Percentiles rank a stretch among this genome's conserved stretches.
Evolutionary conservation across 2,888 invertebrate species (phyloP).

Genomic region (Gisinianus flammeolus): DNA sequence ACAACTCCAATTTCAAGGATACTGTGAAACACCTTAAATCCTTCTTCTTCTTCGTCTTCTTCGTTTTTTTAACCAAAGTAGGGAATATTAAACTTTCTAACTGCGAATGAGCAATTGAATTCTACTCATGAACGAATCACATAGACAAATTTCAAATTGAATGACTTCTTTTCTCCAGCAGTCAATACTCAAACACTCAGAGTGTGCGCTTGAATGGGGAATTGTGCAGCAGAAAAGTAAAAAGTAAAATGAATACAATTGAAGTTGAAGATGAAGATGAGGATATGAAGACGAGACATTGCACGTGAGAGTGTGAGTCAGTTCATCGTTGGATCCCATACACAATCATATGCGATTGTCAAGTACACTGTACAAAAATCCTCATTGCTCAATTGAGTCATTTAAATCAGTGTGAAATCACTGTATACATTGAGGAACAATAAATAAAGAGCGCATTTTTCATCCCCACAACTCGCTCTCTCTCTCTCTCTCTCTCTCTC

Average conservation of each 20-base stretch:
- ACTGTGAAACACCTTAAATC: not conserved
- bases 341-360: no score
- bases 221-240: not conserved
- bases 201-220: not conserved
- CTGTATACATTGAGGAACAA: no score
- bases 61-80: not conserved
- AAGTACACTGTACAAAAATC: no score
- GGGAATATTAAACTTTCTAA: no score
- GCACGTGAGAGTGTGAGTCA: no score
- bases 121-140: not conserved
- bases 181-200: not conserved
- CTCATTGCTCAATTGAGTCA: no score
- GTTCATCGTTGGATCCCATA: no score
- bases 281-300: not conserved
- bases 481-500: no score
- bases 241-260: not conserved
- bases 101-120: no score
- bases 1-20: not conserved
- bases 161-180: not conserved
- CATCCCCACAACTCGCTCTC: no score
- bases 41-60: not conserved
- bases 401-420: no score
- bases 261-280: not conserved
- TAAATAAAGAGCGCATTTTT: no score
- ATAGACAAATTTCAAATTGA: not conserved